Base-by-base conservation (phyloP, 2,797 vertebrate genomes). In the Acrossocheilus wenchowensis region DNA sequence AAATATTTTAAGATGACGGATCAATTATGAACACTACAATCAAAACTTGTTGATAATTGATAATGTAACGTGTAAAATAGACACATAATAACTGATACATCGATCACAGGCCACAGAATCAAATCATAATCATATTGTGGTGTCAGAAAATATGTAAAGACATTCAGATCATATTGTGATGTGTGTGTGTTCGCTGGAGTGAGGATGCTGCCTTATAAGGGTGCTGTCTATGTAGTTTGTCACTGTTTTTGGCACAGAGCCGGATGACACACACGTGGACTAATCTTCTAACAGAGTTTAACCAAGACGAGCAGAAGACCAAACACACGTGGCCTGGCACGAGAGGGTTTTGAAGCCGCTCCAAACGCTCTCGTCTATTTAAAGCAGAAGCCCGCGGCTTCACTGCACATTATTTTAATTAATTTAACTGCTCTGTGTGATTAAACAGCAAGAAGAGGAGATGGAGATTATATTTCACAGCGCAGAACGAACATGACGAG, bases 321-420 rank as follows among this genome's bases (percentile, higher is more conserved):
- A 26, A 50, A 21, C 7, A 68, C 69, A 54, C 71, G 71, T 23
- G 73, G 64, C 78, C 10, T 80, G 85, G 71, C 73, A 36, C 88
- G 87, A 90, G 90, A 90, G 90, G 54, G 88, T 87, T 91, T 89
- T 91, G 88, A 91, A 75, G 85, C 89, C 91, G 90, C 91, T 91
- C 88, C 88, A 90, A 89, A 90, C 87, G 88, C 87, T 62, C 69
- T 77, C 50, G n/a, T 90, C 92, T 94, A 93, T 93, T 93, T 95
- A 94, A 94, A 95, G 93, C 82, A 14, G 72, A 69, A 57, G 83
- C 92, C 92, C 11, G 34, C 69, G 89, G 92, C 78, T 79, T 90
- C 87, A 84, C n/a, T 36, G 87, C 89, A 81, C 73, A 91, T 88
- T 79, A 90, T 92, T 93, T 93, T 96, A 94, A 95, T 95, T 91